Percentiles rank a stretch among this genome's conserved stretches.
Conservation (phyloP, 2,113 vertebrate genomes). For the Pelecanus crispus region DNA sequence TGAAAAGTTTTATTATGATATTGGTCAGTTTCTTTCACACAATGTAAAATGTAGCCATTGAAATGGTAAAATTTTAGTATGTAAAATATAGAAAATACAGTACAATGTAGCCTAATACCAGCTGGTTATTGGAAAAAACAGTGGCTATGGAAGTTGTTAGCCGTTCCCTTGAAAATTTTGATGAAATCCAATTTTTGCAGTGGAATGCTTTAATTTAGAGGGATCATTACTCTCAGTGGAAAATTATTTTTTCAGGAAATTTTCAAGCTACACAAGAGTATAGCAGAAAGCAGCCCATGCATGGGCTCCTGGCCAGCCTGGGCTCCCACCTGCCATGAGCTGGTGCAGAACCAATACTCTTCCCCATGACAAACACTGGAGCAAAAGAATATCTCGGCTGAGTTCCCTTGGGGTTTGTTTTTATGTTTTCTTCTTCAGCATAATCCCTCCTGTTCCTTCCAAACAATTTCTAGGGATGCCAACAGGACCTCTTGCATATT, state of each 20-base stretch:
- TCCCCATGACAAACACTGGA: not conserved
- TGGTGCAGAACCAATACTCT: not conserved
- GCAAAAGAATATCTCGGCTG: not conserved
- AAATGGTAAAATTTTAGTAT: not conserved
- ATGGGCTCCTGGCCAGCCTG: accelerated
- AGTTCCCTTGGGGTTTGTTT: not conserved
- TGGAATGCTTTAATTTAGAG: not conserved
- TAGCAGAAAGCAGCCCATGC: not conserved
- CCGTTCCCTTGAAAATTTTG: not conserved
- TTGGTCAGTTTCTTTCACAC: not conserved
- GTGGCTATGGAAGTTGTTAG: not conserved
- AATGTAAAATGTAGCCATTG: not conserved
- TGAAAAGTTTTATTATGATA: not conserved
- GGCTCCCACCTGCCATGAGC: not conserved
- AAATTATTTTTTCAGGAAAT: not conserved
- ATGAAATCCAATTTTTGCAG: not conserved
- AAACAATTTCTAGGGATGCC: not conserved
- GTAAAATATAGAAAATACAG: not conserved
- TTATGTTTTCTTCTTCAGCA: not conserved
- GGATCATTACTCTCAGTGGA: not conserved
- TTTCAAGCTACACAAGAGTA: not conserved
- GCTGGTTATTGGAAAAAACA: not conserved
- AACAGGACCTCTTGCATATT: not conserved
- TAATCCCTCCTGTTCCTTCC: not conserved
- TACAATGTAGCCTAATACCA: not conserved